phyloP scores from a whole-genome alignment of 2,888 invertebrate species.

The Leucophenga maculata region DNA sequence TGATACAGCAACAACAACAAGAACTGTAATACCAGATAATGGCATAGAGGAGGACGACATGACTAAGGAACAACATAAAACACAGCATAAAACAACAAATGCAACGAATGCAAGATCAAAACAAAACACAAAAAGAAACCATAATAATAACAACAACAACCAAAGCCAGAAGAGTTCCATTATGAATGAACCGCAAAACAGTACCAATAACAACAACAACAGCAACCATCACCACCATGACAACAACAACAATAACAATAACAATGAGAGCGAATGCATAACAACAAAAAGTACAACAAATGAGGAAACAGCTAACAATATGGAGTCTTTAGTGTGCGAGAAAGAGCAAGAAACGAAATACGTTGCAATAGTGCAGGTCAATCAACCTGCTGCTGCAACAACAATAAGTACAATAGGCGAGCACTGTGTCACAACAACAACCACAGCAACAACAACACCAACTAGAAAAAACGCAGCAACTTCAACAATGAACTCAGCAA shows the following conservation, averaged over 20 bases:
- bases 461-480: constrained; percentile 12
- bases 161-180: constrained; percentile 40
- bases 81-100: constrained; percentile 26
- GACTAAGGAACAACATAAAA: constrained; percentile 26
- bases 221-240: constrained; percentile 31
- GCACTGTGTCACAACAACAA: constrained; percentile 32
- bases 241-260: constrained; percentile 41
- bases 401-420: constrained; percentile 24
- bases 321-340: constrained; percentile 17
- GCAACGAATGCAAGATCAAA: constrained; percentile 60
- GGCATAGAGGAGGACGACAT: constrained; percentile 25
- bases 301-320: constrained; percentile 42
- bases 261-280: constrained; percentile 19
- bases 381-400: constrained; percentile 65
- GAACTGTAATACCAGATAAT: constrained; percentile 32
- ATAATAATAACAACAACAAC: constrained; percentile 35
- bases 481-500: constrained; percentile 21
- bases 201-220: no score
- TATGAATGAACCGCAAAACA: constrained; percentile 51
- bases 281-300: constrained; percentile 38
- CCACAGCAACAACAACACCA: constrained; percentile 27
- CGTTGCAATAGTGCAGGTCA: constrained; percentile 56
- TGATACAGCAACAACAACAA: constrained; percentile 36
- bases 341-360: constrained; percentile 19
- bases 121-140: constrained; percentile 60